A percentile compares a stretch with the other conserved stretches of the same genome.
Conservation (phyloP, 2,888 invertebrate species). For the Cataglyphis cursor region DNA sequence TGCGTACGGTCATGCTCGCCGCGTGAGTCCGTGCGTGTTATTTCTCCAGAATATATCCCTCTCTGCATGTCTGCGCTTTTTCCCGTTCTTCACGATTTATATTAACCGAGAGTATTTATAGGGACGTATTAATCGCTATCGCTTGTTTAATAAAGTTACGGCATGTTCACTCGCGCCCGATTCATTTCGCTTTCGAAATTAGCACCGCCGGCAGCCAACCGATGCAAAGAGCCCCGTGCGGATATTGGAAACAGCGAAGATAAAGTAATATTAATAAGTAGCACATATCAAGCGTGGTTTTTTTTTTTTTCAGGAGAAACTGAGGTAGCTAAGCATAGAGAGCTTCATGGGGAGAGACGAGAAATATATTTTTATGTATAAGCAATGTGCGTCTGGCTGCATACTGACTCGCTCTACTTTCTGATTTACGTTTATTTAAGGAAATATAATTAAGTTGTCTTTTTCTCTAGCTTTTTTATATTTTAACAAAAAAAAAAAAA, state of each 20-base stretch:
- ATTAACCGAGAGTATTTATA: conserved; percentile 65
- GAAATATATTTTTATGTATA: not conserved
- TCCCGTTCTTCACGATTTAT: conserved; percentile 37
- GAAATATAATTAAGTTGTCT: not conserved
- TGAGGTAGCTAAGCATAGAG: not conserved
- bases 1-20: conserved; percentile 63
- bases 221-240: not conserved
- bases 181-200: conserved; percentile 47
- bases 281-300: conserved; percentile 4
- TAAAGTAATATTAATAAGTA: conserved; percentile 35
- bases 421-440: conserved; percentile 14
- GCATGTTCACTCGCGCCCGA: conserved; percentile 30
- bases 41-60: conserved; percentile 39
- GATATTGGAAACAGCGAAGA: conserved; percentile 23
- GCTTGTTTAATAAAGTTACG: conserved; percentile 49
- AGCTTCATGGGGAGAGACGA: not conserved
- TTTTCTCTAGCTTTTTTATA: not conserved
- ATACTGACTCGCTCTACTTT: conserved; percentile 73
- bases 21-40: conserved; percentile 72
- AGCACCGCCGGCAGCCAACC: conserved; percentile 41
- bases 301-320: not conserved
- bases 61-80: conserved; percentile 40
- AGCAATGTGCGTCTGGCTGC: conserved; percentile 64
- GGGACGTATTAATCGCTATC: conserved; percentile 61
- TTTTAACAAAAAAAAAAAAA: not conserved